Evolutionary conservation across 2,888 invertebrate genomes (phyloP).

Genomic region (Pachymerium ferrugineum): DNA sequence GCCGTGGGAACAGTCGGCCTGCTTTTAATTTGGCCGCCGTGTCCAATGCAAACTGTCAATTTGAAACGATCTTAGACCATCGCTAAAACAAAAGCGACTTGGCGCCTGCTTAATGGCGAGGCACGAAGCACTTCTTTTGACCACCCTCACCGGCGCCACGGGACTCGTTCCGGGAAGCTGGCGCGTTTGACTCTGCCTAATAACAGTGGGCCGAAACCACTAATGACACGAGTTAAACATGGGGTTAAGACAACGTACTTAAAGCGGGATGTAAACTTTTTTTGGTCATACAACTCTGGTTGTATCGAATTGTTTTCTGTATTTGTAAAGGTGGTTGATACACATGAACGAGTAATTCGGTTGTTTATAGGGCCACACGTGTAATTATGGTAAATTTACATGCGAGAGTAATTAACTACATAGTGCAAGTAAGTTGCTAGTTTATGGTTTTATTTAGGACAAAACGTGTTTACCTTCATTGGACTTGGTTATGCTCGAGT

Average conservation of each 20-base stretch:
- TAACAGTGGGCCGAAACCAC: constrained; percentile 24
- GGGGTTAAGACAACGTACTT: constrained; percentile 27
- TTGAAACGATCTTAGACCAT: constrained; percentile 27
- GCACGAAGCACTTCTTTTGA: constrained; percentile 26
- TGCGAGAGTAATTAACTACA: too few relatives aligned
- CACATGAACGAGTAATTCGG: constrained; percentile 21
- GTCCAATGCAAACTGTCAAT: constrained; percentile 27
- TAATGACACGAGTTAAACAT: constrained; percentile 27
- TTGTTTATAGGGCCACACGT: background rate
- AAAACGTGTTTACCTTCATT: constrained; percentile 2
- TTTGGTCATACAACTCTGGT: background rate
- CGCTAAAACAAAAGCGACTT: constrained; percentile 24
- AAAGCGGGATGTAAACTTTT: constrained; percentile 5
- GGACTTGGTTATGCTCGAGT: background rate
- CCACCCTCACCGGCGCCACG: constrained; percentile 24
- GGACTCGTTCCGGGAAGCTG: constrained; percentile 27
- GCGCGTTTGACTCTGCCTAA: constrained; percentile 24
- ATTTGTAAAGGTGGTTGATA: background rate
- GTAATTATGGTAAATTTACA: background rate
- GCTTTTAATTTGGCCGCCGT: constrained; percentile 24
- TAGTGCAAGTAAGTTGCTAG: too few relatives aligned
- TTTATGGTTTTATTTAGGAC: background rate
- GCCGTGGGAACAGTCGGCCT: constrained; percentile 27
- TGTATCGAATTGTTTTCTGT: too few relatives aligned
- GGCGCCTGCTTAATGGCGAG: constrained; percentile 27